Base-by-base conservation (phyloP, 2,113 vertebrate genomes). In the Chaetodon trifascialis region DNA sequence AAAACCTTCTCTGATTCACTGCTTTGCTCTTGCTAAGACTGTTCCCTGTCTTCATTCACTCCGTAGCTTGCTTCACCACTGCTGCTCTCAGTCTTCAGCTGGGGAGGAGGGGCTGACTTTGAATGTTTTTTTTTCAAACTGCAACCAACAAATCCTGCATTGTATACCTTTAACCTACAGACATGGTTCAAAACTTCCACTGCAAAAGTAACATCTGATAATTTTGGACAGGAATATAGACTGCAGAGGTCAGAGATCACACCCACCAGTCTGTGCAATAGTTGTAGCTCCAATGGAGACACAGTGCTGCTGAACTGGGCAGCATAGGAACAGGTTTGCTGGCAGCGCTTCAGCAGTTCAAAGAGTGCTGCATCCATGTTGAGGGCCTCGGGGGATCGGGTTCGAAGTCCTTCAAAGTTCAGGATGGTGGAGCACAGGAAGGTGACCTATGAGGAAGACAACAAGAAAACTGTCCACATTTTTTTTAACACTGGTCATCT, bases 341-440 rank as follows among this genome's bases (percentile, higher is more conserved):
- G 98, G 71, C 98, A 99, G 51, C 97, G 97, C 84, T 99, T 99
- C 87, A 99, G 95, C 66, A 99, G 95, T 25, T 99, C 98, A 80
- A 99, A 99, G 86, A 99, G 93, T 0, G 97, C 94, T 2, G 96
- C 88, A 12, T 99, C 98, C 56, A 99, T 95, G 87, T 94, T 99
- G 70, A 98, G 96, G 51, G 98, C 97, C 89, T 99, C 98, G 0
- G 97, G 93, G 66, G 98, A 97, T 63, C 98, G 97, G 0, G 97
- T 99, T 30, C 98, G 96, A 25, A 99, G 94, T 36, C 98, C 95
- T 92, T 99, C 98, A 85, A 99, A 98, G 89, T 99, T 98, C 71
- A 99, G 96, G 89, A 99, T 98, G 36, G 99, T 99, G 86, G 97
- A 98, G 94, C 98, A 99, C 59, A 99, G 95, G 91, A 99, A 99